A percentile compares a stretch with the other conserved stretches of the same genome.
phyloP scores from a whole-genome alignment of 2,113 vertebrate genomes.

The Ailurus styani region DNA sequence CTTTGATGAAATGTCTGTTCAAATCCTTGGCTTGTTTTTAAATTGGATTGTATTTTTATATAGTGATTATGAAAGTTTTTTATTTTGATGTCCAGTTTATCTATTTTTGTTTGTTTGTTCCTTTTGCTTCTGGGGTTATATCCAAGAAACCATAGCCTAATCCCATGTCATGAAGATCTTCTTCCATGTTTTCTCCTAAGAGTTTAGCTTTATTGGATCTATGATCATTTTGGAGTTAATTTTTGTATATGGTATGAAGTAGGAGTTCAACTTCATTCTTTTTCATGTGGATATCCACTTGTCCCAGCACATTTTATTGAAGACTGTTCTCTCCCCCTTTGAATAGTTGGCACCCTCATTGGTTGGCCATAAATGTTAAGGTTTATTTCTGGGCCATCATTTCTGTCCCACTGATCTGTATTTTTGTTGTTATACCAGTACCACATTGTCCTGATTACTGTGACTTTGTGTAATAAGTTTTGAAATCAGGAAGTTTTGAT shows the following conservation, averaged over 20 bases:
- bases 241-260: not conserved
- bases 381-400: not conserved
- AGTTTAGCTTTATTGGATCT: not conserved
- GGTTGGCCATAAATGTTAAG: not conserved
- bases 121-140: not conserved
- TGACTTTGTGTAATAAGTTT: not conserved
- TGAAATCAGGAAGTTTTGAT: not conserved
- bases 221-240: not conserved
- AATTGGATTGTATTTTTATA: conserved; percentile 11
- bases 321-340: not conserved
- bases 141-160: not conserved
- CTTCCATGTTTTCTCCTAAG: not conserved
- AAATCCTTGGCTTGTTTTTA: not conserved
- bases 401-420: not conserved
- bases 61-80: not conserved
- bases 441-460: not conserved
- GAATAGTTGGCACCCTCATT: not conserved
- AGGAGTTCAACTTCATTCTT: not conserved
- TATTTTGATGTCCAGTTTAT: not conserved
- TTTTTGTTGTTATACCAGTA: not conserved
- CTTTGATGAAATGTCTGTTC: not conserved
- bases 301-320: not conserved
- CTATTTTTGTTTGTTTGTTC: not conserved
- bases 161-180: not conserved
- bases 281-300: not conserved